Evolutionary conservation across 2,888 invertebrate species (phyloP), one percentile per base, ranked within the genome.

Genomic region (Scotopteryx bipunctaria): DNA sequence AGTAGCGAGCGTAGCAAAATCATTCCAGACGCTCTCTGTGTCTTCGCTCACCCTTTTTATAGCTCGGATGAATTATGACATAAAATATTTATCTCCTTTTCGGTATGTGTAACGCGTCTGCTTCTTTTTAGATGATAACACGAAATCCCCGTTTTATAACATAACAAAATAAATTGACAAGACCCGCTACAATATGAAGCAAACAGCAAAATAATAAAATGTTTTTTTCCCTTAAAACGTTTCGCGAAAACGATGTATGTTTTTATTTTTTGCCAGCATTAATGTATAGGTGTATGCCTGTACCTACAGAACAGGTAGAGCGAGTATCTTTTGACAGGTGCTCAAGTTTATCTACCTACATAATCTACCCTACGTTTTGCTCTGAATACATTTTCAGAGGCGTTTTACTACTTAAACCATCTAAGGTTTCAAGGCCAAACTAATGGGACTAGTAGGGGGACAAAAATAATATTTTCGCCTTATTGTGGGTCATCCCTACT

Each of bases 71-170:
- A 86, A 85, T 86, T 85, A 84, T 83, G 82, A 78, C 77, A 84
- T 86, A 83, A 86, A 86, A 86, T 86, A 84, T 86, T 84, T 83
- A 84, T 83, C 79, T 80, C 76, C 76, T 78, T 81, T 78, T 67
- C 70, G 78, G 78, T 73, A 80, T 84, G 72, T 82, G 79, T 81
- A 80, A 82, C 77, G 77, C 73, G 74, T 77, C 78, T 77, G 72
- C 73, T 79, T 70, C 78, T 80, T 83, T 78, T 78, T 77, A 75
- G 78, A 80, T 77, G 78, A 79, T 83, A 82, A 83, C 79, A 74
- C 71, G 75, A 78, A 81, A 84, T 78, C 73, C 72, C 64, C 66
- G 68, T 78, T 83, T 80, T 76, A 81, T 76, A 77, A 73, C 70
- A 64, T 64, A 67, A 65, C 69, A 71, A 71, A 74, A 74, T 71